Conservation (phyloP, 1,140 invertebrate species). For the Arctopsyche grandis region DNA sequence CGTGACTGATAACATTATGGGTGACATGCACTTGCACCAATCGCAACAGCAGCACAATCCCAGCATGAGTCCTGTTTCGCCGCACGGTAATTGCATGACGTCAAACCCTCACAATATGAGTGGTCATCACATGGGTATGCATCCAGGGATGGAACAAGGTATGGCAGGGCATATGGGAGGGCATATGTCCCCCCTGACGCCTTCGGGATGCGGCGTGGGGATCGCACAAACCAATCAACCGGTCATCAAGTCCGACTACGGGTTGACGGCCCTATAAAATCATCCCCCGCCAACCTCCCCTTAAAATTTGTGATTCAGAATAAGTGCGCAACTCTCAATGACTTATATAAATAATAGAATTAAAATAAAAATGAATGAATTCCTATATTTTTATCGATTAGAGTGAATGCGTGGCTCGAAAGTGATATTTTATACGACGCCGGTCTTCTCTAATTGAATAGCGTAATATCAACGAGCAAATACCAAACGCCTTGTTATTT, state of each 20-base stretch:
- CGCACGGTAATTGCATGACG: slow-evolving; percentile 63
- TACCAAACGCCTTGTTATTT: too few relatives aligned
- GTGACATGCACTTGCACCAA: slow-evolving; percentile 60
- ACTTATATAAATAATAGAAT: too few relatives aligned
- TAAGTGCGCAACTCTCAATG: not conserved
- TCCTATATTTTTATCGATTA: not conserved
- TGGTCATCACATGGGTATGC: slow-evolving; percentile 59
- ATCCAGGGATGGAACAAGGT: slow-evolving; percentile 56
- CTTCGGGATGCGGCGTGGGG: slow-evolving; percentile 61
- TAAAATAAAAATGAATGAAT: too few relatives aligned
- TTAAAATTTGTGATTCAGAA: not conserved
- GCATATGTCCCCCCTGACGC: slow-evolving; percentile 62
- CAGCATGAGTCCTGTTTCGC: slow-evolving; percentile 56
- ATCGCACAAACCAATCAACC: slow-evolving; percentile 60
- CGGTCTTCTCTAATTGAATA: too few relatives aligned
- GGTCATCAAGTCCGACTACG: slow-evolving; percentile 67
- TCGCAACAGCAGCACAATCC: slow-evolving; percentile 59
- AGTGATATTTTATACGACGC: not conserved
- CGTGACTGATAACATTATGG: slow-evolving; percentile 67
- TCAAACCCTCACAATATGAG: slow-evolving; percentile 62
- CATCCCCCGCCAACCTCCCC: too few relatives aligned
- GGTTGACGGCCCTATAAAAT: slow-evolving; percentile 65
- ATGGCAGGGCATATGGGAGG: slow-evolving; percentile 59
- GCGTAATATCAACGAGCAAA: too few relatives aligned
- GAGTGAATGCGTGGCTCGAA: not conserved